A percentile compares a stretch with the other conserved stretches of the same genome.
Conservation (phyloP, 2,888 invertebrate species). For the Parnassius orleans region DNA sequence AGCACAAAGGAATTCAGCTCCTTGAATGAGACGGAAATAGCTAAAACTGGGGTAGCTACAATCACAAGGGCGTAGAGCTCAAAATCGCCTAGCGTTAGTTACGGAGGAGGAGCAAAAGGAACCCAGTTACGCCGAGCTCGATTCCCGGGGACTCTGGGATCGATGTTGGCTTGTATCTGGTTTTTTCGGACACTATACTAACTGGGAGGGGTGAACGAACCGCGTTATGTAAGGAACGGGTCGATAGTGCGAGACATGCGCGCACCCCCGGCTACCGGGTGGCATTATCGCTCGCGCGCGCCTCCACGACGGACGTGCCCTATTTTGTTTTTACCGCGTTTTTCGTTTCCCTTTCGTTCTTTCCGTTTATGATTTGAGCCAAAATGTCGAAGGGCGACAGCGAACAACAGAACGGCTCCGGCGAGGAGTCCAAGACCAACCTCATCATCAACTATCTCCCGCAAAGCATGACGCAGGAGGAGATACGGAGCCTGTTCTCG, state of each 20-base stretch:
- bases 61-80: conserved; percentile 29
- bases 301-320: conserved; percentile 73
- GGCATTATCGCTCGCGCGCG: conserved; percentile 75
- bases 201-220: conserved; percentile 76
- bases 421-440: conserved; percentile 98
- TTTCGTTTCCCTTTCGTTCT: conserved; percentile 81
- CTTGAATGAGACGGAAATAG: conserved; percentile 9
- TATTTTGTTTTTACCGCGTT: conserved; percentile 78
- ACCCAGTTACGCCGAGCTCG: conserved; percentile 38
- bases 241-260: conserved; percentile 67
- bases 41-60: conserved; percentile 21
- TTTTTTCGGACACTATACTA: conserved; percentile 80
- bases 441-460: conserved; percentile 99
- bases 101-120: conserved; percentile 24
- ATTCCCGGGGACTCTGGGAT: conserved; percentile 53
- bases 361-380: conserved; percentile 80
- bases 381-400: conserved; percentile 94
- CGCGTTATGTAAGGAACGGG: conserved; percentile 71
- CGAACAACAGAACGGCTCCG: conserved; percentile 92
- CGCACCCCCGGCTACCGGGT: conserved; percentile 42
- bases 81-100: conserved; percentile 25
- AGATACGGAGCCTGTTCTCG: conserved; percentile 98
- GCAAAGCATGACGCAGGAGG: conserved; percentile 99
- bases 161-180: conserved; percentile 73
- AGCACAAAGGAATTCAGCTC: conserved; percentile 23